Percentiles rank a stretch among this genome's conserved stretches.
These are phyloP conservation scores for Gymnothorax reevesii DNA, from an alignment of 2,797 vertebrate species.

Conservation along the genomic window DNA sequence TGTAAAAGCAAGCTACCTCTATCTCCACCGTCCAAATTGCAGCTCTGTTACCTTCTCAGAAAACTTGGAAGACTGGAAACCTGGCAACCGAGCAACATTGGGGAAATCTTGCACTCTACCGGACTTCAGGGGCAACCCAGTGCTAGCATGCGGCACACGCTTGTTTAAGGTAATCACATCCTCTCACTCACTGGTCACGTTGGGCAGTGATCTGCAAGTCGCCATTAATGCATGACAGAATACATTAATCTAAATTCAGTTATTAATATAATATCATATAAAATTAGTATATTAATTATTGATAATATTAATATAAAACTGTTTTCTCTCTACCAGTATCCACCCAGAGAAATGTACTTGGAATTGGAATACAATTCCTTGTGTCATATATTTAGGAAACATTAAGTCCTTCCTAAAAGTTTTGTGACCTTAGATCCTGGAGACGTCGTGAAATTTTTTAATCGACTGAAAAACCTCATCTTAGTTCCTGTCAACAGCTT, in stretches of 20 bases:
- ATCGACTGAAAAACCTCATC: background rate
- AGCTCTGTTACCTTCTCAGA: too few relatives aligned
- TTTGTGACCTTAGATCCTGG: background rate
- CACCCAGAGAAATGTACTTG: background rate
- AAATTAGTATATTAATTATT: too few relatives aligned
- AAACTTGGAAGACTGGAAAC: background rate
- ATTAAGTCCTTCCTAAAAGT: background rate
- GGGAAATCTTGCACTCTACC: conserved; percentile 40
- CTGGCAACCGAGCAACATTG: conserved; percentile 29
- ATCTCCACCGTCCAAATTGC: too few relatives aligned
- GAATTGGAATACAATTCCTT: background rate
- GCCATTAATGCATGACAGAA: background rate
- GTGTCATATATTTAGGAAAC: background rate
- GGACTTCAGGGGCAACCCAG: conserved; percentile 35
- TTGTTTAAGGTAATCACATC: conserved; percentile 52
- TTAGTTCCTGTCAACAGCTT: background rate
- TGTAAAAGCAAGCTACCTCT: too few relatives aligned
- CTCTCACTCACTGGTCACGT: conserved; percentile 32
- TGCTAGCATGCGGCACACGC: conserved; percentile 39
- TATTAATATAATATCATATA: background rate
- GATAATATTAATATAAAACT: background rate
- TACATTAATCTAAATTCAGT: background rate
- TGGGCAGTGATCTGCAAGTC: background rate
- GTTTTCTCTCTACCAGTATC: background rate
- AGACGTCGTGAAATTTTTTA: background rate